Evolutionary conservation across 2,113 vertebrate species (phyloP), one percentile per base, ranked within the genome.

Genomic region (Chionis minor): DNA sequence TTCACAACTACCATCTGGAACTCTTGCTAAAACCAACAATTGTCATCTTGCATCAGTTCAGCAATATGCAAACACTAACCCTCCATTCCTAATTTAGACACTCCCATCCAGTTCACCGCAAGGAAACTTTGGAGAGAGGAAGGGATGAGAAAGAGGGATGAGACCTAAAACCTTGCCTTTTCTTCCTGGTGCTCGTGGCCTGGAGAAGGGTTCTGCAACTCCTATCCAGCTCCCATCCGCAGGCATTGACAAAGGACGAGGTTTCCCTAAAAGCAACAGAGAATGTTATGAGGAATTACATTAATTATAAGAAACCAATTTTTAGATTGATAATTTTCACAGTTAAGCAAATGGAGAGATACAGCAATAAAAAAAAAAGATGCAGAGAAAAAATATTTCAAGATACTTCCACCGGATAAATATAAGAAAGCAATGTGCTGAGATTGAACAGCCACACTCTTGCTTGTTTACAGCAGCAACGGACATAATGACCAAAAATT

Each of bases 161-260:
- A 92, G 49, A 72, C 6, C 19, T 33, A 92, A 75, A 88, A 30
- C 38, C 96, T 96, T 98, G 98, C 99, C 99, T 99, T 98, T 99
- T 95, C 98, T 98, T 58, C 99, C 99, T 27, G 96, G 90, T 54
- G 97, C 93, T 86, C 98, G 98, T 30, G 98, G 97, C 82, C 97
- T 98, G 81, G 97, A 98, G 44, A 98, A 98, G 38, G 97, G 93
- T 63, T 99, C 98, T 27, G 98, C 98, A 33, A 97, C 97, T 40
- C 95, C 98, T 84, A 99, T 98, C 94, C 98, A 98, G 56, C 98
- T 98, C 27, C 98, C 98, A 56, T 99, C 99, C 11, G 98, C 99
- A 27, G 99, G 99, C 99, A 99, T 99, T 90, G 99, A 99, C 91
- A 99, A 90, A 10, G 99, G 99, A 38, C 99, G 98, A 66, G 99